phyloP scores from a whole-genome alignment of 2,113 vertebrate species.

The Kobus ellipsiprymnus region DNA sequence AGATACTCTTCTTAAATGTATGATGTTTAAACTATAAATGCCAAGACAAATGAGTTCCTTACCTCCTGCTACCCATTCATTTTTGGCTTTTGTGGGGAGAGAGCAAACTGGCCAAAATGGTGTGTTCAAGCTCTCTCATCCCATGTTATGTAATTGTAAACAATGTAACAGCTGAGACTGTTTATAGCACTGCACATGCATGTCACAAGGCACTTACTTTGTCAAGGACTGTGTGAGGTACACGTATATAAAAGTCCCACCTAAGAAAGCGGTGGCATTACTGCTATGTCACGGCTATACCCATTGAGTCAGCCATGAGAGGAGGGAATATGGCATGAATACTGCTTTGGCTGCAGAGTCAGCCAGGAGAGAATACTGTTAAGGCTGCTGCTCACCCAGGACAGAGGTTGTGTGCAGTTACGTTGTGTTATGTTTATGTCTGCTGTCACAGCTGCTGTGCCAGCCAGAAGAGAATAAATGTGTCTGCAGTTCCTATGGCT shows the following conservation, averaged over 20 bases:
- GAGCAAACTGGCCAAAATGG: neutral
- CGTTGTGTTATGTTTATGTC: neutral
- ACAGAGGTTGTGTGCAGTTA: neutral
- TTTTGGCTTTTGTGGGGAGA: neutral
- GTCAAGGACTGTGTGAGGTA: neutral
- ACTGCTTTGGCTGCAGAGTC: neutral
- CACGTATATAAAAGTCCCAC: neutral
- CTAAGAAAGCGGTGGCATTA: neutral
- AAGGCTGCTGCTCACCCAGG: neutral
- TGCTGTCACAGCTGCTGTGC: neutral
- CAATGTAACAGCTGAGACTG: neutral
- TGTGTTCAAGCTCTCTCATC: neutral
- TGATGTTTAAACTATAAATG: slow-evolving; percentile 25
- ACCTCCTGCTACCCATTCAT: neutral
- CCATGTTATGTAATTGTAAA: neutral
- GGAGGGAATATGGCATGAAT: neutral
- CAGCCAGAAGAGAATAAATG: neutral
- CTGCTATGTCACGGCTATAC: neutral
- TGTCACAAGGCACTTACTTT: neutral
- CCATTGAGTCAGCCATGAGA: neutral
- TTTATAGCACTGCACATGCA: neutral
- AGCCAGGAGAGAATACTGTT: neutral
- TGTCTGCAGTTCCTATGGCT: neutral
- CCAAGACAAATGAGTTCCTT: slow-evolving; percentile 35
- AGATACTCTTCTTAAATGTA: slow-evolving; percentile 5